Evolutionary conservation across 2,888 invertebrate genomes (phyloP).

Genomic region (Spodoptera littoralis): DNA sequence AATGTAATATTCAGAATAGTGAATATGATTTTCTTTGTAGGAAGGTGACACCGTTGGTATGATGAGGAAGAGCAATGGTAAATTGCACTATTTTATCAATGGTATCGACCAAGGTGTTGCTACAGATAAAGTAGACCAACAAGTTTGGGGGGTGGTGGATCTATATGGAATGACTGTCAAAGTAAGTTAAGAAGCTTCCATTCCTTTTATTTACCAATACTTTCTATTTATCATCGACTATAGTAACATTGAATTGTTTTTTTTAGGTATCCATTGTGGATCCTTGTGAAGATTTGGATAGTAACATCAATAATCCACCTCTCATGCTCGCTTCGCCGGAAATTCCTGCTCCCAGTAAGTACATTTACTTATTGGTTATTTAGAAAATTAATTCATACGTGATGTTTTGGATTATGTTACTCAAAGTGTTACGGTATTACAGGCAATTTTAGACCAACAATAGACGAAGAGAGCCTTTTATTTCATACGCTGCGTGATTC

Average conservation of each 20-base stretch:
- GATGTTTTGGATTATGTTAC: not conserved
- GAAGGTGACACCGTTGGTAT: constrained; percentile 98
- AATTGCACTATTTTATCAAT: constrained; percentile 97
- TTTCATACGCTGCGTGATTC: constrained; percentile 98
- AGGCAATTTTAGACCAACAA: constrained; percentile 72
- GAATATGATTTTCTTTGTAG: constrained; percentile 71
- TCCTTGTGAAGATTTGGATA: constrained; percentile 94
- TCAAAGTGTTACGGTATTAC: constrained; percentile 69
- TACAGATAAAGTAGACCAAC: constrained; percentile 93
- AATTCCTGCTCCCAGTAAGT: constrained; percentile 77
- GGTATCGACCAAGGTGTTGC: constrained; percentile 98
- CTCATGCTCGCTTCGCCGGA: constrained; percentile 63
- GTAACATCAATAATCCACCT: constrained; percentile 76
- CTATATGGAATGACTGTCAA: constrained; percentile 97
- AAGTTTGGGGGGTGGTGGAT: constrained; percentile 98
- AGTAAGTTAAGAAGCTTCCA: constrained; percentile 58
- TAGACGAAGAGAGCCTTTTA: constrained; percentile 92
- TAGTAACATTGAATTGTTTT: not conserved
- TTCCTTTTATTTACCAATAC: too few species aligned
- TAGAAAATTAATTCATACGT: too few species aligned
- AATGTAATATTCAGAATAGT: too few species aligned
- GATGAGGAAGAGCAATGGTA: constrained; percentile 95
- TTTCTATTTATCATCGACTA: not conserved
- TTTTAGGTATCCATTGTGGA: constrained; percentile 94
- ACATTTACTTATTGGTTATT: not conserved